phyloP scores from a whole-genome alignment of 2,113 vertebrate species.

The Rhizomys pruinosus region DNA sequence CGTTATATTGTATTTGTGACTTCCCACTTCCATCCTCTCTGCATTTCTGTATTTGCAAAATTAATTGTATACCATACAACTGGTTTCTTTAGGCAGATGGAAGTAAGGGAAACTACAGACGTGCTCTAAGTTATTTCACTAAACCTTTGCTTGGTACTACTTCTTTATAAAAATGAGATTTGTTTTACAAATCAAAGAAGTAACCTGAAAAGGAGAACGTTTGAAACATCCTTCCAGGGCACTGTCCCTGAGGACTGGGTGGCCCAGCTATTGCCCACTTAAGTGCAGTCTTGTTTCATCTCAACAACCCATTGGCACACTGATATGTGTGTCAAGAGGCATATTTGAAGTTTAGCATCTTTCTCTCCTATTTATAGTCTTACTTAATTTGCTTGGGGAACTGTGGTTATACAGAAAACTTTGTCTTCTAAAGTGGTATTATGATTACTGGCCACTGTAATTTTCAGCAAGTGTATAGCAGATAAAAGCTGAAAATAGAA shows the following conservation, averaged over 20 bases:
- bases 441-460: background rate
- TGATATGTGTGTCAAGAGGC: background rate
- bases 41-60: background rate
- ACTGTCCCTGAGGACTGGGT: background rate
- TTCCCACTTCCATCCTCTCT: background rate
- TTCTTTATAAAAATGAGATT: background rate
- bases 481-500: background rate
- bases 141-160: background rate
- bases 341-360: background rate
- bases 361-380: constrained; percentile 53
- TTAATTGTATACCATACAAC: background rate
- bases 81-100: background rate
- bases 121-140: background rate
- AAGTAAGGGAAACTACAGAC: background rate
- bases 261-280: background rate
- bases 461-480: constrained; percentile 5
- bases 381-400: constrained; percentile 50
- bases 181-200: constrained; percentile 24
- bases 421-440: background rate
- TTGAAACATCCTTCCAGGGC: background rate
- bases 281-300: constrained; percentile 4
- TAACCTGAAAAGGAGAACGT: background rate
- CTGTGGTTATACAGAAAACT: background rate
- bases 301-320: too few relatives aligned
- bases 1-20: background rate